phyloP scores from a whole-genome alignment of 2,797 vertebrate species.

The Melanotaenia trifasciata region DNA sequence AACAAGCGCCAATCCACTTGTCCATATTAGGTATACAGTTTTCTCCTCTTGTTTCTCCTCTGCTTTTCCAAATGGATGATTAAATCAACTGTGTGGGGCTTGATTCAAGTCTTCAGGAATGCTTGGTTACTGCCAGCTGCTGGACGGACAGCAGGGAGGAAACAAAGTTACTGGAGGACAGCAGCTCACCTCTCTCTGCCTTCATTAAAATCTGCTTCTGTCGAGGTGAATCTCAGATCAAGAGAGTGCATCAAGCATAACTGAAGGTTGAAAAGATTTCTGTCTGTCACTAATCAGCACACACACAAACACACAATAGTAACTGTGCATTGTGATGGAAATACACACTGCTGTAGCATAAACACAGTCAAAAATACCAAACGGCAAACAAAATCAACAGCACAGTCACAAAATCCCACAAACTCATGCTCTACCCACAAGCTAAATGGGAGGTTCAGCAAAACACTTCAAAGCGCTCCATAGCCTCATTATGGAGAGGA shows the following conservation, averaged over 20 bases:
- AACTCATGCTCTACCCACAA: constrained; percentile 54
- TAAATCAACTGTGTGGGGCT: constrained; percentile 97
- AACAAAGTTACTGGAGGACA: constrained; percentile 80
- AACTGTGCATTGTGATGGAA: constrained; percentile 28
- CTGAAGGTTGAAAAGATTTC: constrained; percentile 8
- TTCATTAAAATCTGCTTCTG: constrained; percentile 82
- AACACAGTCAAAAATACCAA: constrained; percentile 50
- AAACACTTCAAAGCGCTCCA: constrained; percentile 71
- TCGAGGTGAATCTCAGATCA: constrained; percentile 60
- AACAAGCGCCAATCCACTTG: constrained; percentile 89
- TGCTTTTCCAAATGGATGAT: constrained; percentile 90
- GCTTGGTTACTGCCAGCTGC: constrained; percentile 88
- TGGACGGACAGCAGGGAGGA: constrained; percentile 88
- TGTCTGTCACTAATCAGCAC: background rate
- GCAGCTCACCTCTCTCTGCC: constrained; percentile 63
- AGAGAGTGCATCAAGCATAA: constrained; percentile 18
- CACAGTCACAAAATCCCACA: constrained; percentile 63
- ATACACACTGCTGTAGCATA: constrained; percentile 46
- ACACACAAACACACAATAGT: background rate
- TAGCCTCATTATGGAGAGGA: constrained; percentile 62
- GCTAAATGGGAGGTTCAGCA: constrained; percentile 60
- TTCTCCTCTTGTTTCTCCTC: constrained; percentile 82
- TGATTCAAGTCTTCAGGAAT: constrained; percentile 97
- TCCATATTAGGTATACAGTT: constrained; percentile 99
- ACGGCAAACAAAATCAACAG: constrained; percentile 55